Evolutionary conservation across 2,797 vertebrate genomes (phyloP).

Genomic region (Sebastes ruberrimus): DNA sequence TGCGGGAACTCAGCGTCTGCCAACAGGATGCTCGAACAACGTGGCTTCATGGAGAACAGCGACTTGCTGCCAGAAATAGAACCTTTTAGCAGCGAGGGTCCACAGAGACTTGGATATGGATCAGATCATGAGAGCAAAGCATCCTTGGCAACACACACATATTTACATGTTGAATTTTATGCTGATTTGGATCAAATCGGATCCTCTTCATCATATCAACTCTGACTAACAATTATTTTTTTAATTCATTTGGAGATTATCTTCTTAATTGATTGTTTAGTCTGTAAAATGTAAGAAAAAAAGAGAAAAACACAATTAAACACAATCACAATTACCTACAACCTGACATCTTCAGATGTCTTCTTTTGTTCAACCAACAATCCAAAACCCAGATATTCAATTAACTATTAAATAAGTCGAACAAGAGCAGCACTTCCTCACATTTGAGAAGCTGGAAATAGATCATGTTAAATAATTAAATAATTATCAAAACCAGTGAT

Average conservation of each 20-base stretch:
- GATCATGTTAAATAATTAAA: not conserved
- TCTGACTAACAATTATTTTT: not conserved
- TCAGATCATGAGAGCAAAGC: conserved; percentile 53
- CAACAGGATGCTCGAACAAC: conserved; percentile 48
- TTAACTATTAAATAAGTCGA: not conserved
- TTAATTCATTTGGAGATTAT: not conserved
- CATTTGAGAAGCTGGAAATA: not conserved
- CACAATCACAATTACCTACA: not conserved
- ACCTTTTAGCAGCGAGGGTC: conserved; percentile 53
- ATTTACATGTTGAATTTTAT: conserved; percentile 20
- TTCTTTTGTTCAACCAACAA: not conserved
- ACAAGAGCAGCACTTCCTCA: not conserved
- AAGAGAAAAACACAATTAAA: not conserved
- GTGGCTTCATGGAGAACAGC: conserved; percentile 45
- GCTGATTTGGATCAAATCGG: not conserved
- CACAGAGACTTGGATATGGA: conserved; percentile 55
- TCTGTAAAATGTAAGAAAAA: not conserved
- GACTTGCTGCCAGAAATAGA: conserved; percentile 65
- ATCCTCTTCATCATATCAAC: not conserved
- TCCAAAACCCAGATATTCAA: not conserved
- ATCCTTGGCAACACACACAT: conserved; percentile 10
- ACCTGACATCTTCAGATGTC: not conserved
- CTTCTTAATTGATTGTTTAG: not conserved
- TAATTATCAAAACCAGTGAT: not conserved
- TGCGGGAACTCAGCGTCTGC: conserved; percentile 37